Evolutionary conservation across 2,888 invertebrate species (phyloP), one percentile per base, ranked within the genome.

Genomic region (Lithophane leautieri): DNA sequence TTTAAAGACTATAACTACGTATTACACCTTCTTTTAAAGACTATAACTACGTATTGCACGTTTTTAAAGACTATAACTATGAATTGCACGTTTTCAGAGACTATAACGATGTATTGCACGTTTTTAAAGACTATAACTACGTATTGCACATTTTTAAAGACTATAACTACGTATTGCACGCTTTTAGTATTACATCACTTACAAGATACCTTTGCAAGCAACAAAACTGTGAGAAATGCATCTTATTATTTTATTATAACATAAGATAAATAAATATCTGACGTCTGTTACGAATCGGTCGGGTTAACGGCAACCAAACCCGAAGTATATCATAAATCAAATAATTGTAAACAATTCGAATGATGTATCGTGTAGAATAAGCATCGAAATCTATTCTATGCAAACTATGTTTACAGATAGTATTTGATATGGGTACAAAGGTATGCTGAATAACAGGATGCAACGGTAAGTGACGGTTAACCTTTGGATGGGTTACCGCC

Each of bases 301-400:
- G 56, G 42, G 60, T 61, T 56, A 86, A 75, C 86, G 68, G 75
- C 62, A 68, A 68, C 73, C 70, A 58, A 67, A 70, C 50, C 70
- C 73, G 62, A 73, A 81, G 83, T 82, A 67, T 70, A 69, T 67
- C 1, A 72, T 86, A 86, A 86, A 86, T 86, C 88, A 86, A 69
- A 78, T 58, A 63, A 81, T 88, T 71, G 82, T 87, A 86, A 86
- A 86, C 88, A 88, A 54, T 60, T 62, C 14, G 40, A 62, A 79
- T 85, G 86, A 84, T 82, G 77, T 79, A 86, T 82, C 19, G 74
- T 52, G 50, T 52, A 44, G 76, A 82, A 82, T 82, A 78, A 86
- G 74, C 78, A 73, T 78, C 56, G 19, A 69, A 54, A 73, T 68
- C 70, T 73, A 82, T 79, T 77, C 78, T 68, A 78, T 84, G 69